Percentiles rank a stretch among this genome's conserved stretches.
Evolutionary conservation across 1,140 invertebrate genomes (phyloP).

Genomic region (Anoplolepis gracilipes): DNA sequence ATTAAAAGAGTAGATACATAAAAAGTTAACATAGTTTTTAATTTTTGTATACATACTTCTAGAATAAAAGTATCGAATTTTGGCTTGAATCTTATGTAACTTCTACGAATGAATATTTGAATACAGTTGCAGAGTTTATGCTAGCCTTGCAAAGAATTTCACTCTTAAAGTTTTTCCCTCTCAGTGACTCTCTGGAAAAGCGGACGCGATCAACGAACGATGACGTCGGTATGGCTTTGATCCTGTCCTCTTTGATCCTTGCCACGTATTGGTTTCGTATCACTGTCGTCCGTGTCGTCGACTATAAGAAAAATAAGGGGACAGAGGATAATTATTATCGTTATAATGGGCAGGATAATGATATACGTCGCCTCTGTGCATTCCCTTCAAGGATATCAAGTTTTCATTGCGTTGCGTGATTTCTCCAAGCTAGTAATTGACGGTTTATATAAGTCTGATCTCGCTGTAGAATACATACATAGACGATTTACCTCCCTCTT

Average conservation of each 20-base stretch:
- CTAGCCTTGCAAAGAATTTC: slow-evolving; percentile 4
- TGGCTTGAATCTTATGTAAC: neutral
- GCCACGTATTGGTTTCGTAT: slow-evolving; percentile 49
- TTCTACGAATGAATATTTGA: neutral
- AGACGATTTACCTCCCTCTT: neutral
- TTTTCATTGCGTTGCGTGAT: slow-evolving; percentile 33
- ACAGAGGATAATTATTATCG: slow-evolving; percentile 63
- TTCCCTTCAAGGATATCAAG: slow-evolving; percentile 65
- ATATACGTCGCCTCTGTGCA: neutral
- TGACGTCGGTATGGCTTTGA: slow-evolving; percentile 58
- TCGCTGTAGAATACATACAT: no score
- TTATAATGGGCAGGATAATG: slow-evolving; percentile 61
- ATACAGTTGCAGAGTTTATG: neutral
- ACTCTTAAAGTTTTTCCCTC: slow-evolving; percentile 41
- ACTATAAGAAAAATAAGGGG: slow-evolving; percentile 21
- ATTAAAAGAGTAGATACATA: neutral
- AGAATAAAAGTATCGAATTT: neutral
- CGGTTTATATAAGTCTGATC: slow-evolving; percentile 32
- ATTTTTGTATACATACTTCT: neutral
- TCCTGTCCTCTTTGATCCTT: slow-evolving; percentile 61
- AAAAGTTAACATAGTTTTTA: neutral
- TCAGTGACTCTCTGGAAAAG: neutral
- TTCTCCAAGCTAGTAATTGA: slow-evolving; percentile 54
- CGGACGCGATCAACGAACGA: slow-evolving; percentile 53
- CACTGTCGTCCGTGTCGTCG: neutral